Percentiles rank a stretch among this genome's conserved stretches.
These are phyloP conservation scores for Chouioia cunea DNA, from an alignment of 2,888 invertebrate species.

Conservation along the genomic window DNA sequence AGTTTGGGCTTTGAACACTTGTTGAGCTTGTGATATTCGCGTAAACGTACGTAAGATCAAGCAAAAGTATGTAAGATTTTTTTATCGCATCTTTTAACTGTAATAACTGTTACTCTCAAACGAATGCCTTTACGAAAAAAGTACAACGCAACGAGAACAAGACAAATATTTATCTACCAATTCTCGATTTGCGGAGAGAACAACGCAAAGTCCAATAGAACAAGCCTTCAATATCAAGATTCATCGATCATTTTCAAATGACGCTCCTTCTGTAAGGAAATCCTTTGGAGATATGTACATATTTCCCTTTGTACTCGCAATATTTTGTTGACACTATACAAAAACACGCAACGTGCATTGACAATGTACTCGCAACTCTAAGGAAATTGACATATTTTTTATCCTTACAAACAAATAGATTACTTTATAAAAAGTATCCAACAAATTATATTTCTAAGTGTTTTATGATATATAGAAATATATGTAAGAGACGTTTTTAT, in stretches of 20 bases:
- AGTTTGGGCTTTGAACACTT: conserved; percentile 18
- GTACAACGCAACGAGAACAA: conserved; percentile 30
- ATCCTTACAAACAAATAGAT: conserved; percentile 16
- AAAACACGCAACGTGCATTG: conserved; percentile 31
- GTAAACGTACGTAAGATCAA: conserved; percentile 25
- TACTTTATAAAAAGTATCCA: conserved; percentile 17
- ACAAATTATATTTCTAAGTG: conserved; percentile 15
- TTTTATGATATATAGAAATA: conserved; percentile 21
- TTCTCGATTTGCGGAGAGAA: conserved; percentile 6
- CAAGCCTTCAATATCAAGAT: conserved; percentile 18
- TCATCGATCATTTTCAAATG: not conserved
- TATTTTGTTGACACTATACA: conserved; percentile 36
- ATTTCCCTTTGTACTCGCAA: conserved; percentile 29
- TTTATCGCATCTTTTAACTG: conserved; percentile 37
- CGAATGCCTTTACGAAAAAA: conserved; percentile 22
- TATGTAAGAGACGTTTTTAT: conserved; percentile 28
- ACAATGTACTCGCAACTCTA: conserved; percentile 37
- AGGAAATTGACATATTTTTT: conserved; percentile 31
- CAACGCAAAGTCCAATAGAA: conserved; percentile 12
- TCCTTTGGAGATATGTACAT: conserved; percentile 35
- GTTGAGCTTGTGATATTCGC: conserved; percentile 38
- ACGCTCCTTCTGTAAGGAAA: conserved; percentile 28
- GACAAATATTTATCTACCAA: conserved; percentile 1
- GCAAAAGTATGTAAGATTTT: conserved; percentile 25
- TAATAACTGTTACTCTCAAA: conserved; percentile 35